Base-by-base conservation (phyloP, 1,140 invertebrate species). In the Cryptotermes secundus region DNA sequence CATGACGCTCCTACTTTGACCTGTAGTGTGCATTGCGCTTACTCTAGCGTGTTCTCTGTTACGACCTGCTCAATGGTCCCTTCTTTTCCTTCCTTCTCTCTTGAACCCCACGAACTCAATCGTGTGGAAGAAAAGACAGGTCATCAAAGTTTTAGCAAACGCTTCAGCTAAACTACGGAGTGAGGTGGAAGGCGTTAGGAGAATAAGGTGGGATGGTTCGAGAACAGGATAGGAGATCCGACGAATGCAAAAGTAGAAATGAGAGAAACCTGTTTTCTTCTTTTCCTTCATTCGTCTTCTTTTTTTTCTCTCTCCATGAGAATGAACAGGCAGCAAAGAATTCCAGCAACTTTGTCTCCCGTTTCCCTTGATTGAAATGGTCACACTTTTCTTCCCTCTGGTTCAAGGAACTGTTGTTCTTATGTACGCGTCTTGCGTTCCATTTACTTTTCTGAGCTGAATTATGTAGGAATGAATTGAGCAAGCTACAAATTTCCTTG, bases 101-200 rank as follows among this genome's bases (percentile, higher is more conserved):
- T 16, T 72, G n/a, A 72, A 72, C 9, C 59, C 59, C 59, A 72
- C 7, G 59, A 31, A 72, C 31, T 72, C 59, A 72, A 72, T 72
- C 59, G 59, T 72, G 59, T 16, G 59, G 59, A 72, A 72, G 59
- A 72, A 72, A 72, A 72, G 59, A 72, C 59, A 72, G n/a, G 59
- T 72, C 59, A 72, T 72, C 59, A 72, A 72, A 72, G 59, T 72
- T 72, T 72, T 72, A 72, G 59, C 59, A 72, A 72, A 72, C 59
- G 59, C 31, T 72, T 72, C 59, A 72, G 59, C 59, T 31, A 72
- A 72, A 72, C 26, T 72, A 72, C 59, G 10, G 59, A 10, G 59
- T 72, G 31, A n/a, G 59, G 59, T 72, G n/a, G 59, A 72, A 72
- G 59, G 59, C 59, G 59, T 72, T 72, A 72, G n/a, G 59, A 26